A percentile compares a stretch with the other conserved stretches of the same genome.
phyloP scores from a whole-genome alignment of 2,888 invertebrate genomes.

The Unio pictorum region DNA sequence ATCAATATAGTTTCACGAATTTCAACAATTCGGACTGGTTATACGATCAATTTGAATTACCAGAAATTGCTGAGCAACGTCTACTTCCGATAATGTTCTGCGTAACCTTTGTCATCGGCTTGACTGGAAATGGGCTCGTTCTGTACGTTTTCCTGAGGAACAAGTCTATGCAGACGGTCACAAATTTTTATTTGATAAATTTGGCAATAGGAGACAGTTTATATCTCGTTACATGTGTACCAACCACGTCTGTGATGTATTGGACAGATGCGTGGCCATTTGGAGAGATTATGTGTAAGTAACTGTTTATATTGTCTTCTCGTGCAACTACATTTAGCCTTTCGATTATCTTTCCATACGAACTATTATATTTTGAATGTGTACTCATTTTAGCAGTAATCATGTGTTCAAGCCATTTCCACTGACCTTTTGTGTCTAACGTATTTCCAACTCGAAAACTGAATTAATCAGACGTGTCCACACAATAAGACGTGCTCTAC shows the following conservation, averaged over 20 bases:
- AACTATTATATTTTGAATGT: no score
- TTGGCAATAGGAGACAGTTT: constrained; percentile 31
- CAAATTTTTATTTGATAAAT: constrained; percentile 34
- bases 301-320: background rate
- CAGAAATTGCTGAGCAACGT: constrained; percentile 11
- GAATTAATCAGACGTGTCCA: no score
- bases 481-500: no score
- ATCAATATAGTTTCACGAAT: background rate
- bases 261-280: constrained; percentile 30
- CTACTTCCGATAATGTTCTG: constrained; percentile 28
- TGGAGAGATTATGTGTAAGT: constrained; percentile 39
- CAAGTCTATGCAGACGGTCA: constrained; percentile 30
- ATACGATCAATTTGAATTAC: constrained; percentile 1
- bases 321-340: background rate
- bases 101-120: constrained; percentile 28
- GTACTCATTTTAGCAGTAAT: no score
- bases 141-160: constrained; percentile 27
- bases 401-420: no score
- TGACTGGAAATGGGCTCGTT: constrained; percentile 31
- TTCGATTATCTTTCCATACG: no score
- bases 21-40: constrained; percentile 5
- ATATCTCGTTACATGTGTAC: constrained; percentile 28
- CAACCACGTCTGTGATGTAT: constrained; percentile 18
- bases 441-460: no score
- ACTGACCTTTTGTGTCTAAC: no score